Conservation (phyloP, 1,140 invertebrate species). For the Lepidotrigona ventralis region DNA sequence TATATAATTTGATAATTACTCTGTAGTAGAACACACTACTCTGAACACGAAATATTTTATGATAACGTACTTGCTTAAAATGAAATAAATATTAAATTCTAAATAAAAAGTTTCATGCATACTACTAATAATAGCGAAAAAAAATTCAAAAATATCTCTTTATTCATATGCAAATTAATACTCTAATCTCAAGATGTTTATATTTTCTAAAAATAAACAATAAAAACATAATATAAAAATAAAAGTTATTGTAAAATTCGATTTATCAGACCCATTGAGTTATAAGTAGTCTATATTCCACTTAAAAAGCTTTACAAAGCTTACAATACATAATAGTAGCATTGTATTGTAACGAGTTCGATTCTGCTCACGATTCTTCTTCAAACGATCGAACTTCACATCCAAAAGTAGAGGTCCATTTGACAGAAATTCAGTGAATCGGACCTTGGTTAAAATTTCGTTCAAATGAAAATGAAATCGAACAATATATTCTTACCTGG, state of each 20-base stretch:
- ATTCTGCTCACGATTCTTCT: background rate
- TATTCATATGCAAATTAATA: background rate
- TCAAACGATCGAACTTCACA: background rate
- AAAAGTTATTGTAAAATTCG: background rate
- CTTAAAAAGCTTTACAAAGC: background rate
- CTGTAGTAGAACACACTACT: too few relatives aligned
- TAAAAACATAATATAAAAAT: too few relatives aligned
- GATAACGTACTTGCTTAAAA: too few relatives aligned
- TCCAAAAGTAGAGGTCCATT: background rate
- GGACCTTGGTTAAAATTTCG: background rate
- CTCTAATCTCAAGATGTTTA: background rate
- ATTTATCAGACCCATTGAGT: background rate
- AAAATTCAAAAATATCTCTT: background rate
- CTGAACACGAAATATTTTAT: too few relatives aligned
- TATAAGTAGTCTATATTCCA: background rate
- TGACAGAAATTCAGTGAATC: background rate
- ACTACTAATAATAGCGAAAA: background rate
- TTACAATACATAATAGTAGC: background rate
- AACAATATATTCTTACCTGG: constrained; percentile 66
- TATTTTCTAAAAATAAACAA: background rate
- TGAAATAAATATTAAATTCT: background rate
- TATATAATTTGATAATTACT: background rate
- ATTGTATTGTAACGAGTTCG: background rate
- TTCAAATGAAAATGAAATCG: background rate
- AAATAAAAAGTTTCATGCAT: background rate